Conservation (phyloP, 2,113 vertebrate species). For the Natator depressus region DNA sequence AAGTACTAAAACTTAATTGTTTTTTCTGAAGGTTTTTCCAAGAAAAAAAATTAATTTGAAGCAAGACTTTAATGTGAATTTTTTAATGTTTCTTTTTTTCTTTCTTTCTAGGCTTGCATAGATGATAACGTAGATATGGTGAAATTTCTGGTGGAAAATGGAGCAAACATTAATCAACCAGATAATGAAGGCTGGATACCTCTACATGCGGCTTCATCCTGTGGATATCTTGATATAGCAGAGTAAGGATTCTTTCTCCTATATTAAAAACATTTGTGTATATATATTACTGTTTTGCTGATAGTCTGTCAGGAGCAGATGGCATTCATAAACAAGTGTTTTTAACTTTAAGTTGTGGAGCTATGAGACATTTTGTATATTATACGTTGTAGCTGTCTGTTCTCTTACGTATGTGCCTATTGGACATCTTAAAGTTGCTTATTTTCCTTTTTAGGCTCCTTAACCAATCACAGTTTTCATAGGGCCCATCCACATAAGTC, state of each 20-base stretch:
- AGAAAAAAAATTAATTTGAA: background rate
- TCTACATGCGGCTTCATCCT: conserved; percentile 97
- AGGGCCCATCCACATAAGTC: background rate
- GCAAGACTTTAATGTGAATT: conserved; percentile 45
- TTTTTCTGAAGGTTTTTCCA: background rate
- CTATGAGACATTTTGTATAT: background rate
- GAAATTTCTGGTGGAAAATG: conserved; percentile 98
- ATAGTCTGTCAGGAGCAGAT: conserved; percentile 3
- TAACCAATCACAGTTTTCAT: background rate
- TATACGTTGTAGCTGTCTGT: background rate
- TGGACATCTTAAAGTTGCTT: background rate
- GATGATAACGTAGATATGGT: conserved; percentile 99
- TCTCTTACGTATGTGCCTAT: background rate
- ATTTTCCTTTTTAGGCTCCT: background rate
- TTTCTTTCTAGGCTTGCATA: conserved; percentile 93
- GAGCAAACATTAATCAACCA: conserved; percentile 98
- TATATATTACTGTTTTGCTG: conserved; percentile 34
- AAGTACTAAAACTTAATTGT: background rate
- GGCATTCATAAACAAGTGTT: background rate
- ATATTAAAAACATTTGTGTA: conserved; percentile 32
- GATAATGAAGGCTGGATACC: conserved; percentile 99
- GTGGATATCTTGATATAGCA: conserved; percentile 98
- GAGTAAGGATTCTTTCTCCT: conserved; percentile 85
- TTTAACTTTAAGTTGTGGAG: background rate
- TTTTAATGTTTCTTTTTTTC: conserved; percentile 56